Evolutionary conservation across 1,140 invertebrate genomes (phyloP).

Genomic region (Drosophila insularis): DNA sequence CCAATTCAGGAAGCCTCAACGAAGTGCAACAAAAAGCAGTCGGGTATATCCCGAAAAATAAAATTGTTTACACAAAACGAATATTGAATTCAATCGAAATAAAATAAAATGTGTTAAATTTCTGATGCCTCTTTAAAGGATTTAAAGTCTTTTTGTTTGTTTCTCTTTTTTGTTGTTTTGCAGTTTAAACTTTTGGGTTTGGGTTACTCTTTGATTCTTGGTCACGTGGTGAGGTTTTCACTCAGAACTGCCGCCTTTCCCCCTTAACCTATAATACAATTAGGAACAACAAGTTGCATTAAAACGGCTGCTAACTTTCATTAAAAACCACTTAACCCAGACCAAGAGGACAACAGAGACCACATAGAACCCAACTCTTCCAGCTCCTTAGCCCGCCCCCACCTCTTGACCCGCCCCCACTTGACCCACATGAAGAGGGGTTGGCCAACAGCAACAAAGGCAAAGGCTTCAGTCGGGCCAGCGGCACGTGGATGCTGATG

Average conservation of each 20-base stretch:
- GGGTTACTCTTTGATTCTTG: conserved; percentile 16
- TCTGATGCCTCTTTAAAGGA: conserved; percentile 10
- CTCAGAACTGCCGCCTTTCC: not conserved
- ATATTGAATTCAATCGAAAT: conserved; percentile 35
- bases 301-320: conserved; percentile 78
- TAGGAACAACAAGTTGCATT: conserved; percentile 73
- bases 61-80: not conserved
- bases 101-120: not conserved
- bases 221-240: conserved; percentile 30
- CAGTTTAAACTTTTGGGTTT: not conserved
- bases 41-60: conserved; percentile 30
- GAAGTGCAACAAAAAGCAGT: conserved; percentile 62
- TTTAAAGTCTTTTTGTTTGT: not conserved
- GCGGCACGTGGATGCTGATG: conserved; percentile 51
- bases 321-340: conserved; percentile 77
- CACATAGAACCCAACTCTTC: conserved; percentile 34
- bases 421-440: conserved; percentile 65
- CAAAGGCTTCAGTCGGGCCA: not conserved
- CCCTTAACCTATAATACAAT: conserved; percentile 47
- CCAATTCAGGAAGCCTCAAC: conserved; percentile 67
- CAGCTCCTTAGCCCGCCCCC: conserved; percentile 57
- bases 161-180: not conserved
- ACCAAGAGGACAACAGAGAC: conserved; percentile 59
- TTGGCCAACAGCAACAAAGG: conserved; percentile 36
- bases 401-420: conserved; percentile 40